Evolutionary conservation across 1,140 invertebrate genomes (phyloP).

Genomic region (Drosophila tristis): DNA sequence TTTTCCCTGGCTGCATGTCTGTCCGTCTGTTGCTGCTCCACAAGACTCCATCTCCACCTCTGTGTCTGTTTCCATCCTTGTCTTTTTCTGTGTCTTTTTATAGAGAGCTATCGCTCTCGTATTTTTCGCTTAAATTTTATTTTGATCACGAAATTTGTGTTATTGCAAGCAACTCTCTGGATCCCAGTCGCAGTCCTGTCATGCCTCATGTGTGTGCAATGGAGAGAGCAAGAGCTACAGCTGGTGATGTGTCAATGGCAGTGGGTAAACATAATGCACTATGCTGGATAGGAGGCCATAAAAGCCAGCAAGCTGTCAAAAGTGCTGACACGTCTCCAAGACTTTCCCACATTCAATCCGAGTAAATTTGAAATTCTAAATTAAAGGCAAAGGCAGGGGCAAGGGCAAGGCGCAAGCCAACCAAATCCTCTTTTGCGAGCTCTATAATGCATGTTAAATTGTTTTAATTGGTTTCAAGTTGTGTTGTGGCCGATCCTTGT

Average conservation of each 20-base stretch:
- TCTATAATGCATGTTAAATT: background rate
- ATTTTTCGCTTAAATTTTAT: constrained; percentile 40
- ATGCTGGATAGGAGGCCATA: constrained; percentile 25
- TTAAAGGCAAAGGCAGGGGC: constrained; percentile 7
- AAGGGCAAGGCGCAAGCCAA: background rate
- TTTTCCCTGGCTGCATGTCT: constrained; percentile 73
- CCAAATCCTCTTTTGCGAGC: background rate
- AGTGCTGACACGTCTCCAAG: constrained; percentile 40
- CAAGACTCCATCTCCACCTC: background rate
- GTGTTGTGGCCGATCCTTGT: constrained; percentile 8
- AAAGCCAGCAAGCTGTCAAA: constrained; percentile 50
- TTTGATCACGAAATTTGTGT: constrained; percentile 49
- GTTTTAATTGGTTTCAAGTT: constrained; percentile 38
- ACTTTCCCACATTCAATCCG: background rate
- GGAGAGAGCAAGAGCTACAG: background rate
- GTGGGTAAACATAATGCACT: constrained; percentile 40
- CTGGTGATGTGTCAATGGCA: background rate
- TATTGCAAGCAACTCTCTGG: constrained; percentile 49
- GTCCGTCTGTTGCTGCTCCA: background rate
- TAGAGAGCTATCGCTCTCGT: constrained; percentile 8
- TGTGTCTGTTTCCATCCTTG: background rate
- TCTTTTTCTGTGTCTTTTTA: background rate
- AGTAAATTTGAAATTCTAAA: constrained; percentile 9
- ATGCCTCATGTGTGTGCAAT: constrained; percentile 3
- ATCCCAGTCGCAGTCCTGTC: background rate